phyloP scores from a whole-genome alignment of 1,140 invertebrate genomes.

The Drosophila sp. region DNA sequence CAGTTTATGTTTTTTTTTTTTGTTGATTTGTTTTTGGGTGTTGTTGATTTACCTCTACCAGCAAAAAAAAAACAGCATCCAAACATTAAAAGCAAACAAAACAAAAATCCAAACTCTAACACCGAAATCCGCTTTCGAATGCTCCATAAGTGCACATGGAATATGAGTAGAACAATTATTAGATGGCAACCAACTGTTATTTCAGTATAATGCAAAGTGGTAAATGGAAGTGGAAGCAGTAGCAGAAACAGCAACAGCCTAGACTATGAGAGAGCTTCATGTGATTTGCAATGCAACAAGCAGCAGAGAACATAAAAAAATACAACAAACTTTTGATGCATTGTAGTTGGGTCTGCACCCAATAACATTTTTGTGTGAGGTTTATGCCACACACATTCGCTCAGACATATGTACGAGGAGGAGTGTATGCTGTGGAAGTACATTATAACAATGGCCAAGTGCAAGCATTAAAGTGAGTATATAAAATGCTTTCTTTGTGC shows the following conservation, averaged over 20 bases:
- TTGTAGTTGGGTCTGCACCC: slow-evolving; percentile 7
- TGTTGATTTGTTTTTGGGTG: not conserved
- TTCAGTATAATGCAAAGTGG: slow-evolving; percentile 52
- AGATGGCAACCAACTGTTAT: slow-evolving; percentile 67
- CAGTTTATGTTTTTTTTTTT: not conserved
- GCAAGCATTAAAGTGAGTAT: slow-evolving; percentile 72
- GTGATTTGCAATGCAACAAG: slow-evolving; percentile 58
- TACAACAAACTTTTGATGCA: slow-evolving; percentile 46
- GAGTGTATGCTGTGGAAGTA: slow-evolving; percentile 38
- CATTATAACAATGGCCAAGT: slow-evolving; percentile 71
- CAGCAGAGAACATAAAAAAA: slow-evolving; percentile 12
- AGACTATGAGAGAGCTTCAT: slow-evolving; percentile 26
- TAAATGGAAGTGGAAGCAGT: slow-evolving; percentile 22
- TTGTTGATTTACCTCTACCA: not conserved
- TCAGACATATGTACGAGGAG: slow-evolving; percentile 2
- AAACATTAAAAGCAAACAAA: slow-evolving; percentile 29
- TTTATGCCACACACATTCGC: slow-evolving; percentile 15
- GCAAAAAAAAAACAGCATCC: not conserved
- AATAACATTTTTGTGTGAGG: slow-evolving; percentile 24
- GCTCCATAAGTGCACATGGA: slow-evolving; percentile 54
- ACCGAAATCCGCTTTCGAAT: slow-evolving; percentile 69
- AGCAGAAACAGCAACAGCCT: too few relatives aligned
- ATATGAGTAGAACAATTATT: slow-evolving; percentile 68
- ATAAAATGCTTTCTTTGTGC: slow-evolving; percentile 77
- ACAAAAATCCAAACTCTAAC: slow-evolving; percentile 34